These are phyloP conservation scores for Oreotragus oreotragus DNA, from an alignment of 2,113 vertebrate genomes.

Conservation along the genomic window DNA sequence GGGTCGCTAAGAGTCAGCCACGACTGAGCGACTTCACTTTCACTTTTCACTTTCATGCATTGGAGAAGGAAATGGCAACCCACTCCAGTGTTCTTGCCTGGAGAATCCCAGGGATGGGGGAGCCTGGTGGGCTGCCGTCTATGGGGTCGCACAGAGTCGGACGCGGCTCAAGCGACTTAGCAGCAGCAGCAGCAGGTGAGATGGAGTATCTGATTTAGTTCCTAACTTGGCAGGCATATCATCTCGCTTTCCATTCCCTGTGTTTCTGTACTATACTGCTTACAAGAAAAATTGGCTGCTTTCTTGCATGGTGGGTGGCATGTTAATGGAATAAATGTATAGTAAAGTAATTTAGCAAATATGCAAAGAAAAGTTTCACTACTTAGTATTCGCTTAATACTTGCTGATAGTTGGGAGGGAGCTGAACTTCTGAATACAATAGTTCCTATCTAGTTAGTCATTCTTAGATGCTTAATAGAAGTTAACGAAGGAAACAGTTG, in stretches of 20 bases:
- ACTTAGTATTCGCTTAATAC: not conserved
- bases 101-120: rapidly evolving
- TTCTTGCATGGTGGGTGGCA: not conserved
- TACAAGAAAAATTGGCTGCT: not conserved
- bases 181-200: not conserved
- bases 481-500: not conserved
- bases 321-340: not conserved
- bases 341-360: not conserved
- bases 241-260: not conserved
- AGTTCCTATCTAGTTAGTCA: not conserved
- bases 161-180: rapidly evolving
- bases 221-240: not conserved
- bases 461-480: not conserved
- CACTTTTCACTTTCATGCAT: too few relatives aligned
- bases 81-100: too few relatives aligned
- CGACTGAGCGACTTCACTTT: too few relatives aligned
- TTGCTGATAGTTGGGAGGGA: not conserved
- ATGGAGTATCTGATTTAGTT: not conserved
- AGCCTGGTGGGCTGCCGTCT: too few relatives aligned
- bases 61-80: too few relatives aligned
- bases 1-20: too few relatives aligned
- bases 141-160: too few relatives aligned
- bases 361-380: not conserved
- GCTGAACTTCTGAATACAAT: not conserved
- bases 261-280: not conserved